Evolutionary conservation across 2,797 vertebrate species (phyloP), one percentile per base, ranked within the genome.

Genomic region (Gallinago stenura): DNA sequence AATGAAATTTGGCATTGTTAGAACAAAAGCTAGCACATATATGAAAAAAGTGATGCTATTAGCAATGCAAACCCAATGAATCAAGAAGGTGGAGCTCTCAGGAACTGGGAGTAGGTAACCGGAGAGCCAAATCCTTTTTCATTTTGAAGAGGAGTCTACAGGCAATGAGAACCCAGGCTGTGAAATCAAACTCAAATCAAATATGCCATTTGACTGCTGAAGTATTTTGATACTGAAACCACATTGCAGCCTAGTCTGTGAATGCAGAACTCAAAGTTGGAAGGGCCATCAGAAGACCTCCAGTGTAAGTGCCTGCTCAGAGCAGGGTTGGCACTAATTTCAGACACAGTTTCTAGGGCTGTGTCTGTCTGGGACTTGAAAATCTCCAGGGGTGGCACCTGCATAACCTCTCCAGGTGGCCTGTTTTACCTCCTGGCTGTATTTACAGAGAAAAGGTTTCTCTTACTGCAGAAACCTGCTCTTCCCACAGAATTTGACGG

Each of bases 51-150:
- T 18, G 37, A 17, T 33, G 24, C 8, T 22, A 28, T 20, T 12
- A 39, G 15, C 3, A 43, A 11, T 7, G 48, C 53, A 79, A 50
- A 90, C 15, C 5, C 5, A 22, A 35, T 10, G 6, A 39, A 65
- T 71, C 10, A 10, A 33, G 17, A 77, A 39, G 10, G 17, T 17
- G 19, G 25, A 58, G 14, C 22, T 37, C 39, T 90, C 45, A 41
- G 0, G 19, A 68, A n/a, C 0, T 58, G 7, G 2, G 10, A 2
- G 1, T 31, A 11, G 1, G 2, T n/a, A 71, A 60, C 22, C 18
- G 92, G 64, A 31, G 14, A 72, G 33, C 2, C 28, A 19, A 66
- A 78, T 45, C 4, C 14, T 56, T 35, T 53, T 82, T 41, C 2
- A 8, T 50, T 90, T 77, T 80, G 53, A 79, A 61, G 56, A 76